Percentiles rank a stretch among this genome's conserved stretches.
Evolutionary conservation across 1,140 invertebrate species (phyloP).

Genomic region (Drosophila pandora): DNA sequence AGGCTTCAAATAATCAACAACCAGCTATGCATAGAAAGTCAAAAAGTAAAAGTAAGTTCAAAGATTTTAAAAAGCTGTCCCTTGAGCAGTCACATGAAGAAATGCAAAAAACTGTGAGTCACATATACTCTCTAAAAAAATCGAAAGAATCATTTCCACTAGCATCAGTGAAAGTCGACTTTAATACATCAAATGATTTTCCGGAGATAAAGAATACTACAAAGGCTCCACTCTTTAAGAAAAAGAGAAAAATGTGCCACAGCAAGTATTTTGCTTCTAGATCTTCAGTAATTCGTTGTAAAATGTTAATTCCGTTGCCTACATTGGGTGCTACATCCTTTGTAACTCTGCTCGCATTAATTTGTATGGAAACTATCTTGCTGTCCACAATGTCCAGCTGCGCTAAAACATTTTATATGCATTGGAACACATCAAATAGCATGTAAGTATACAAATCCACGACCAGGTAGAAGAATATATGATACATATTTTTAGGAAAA

Average conservation of each 20-base stretch:
- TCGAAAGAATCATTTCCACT: neutral
- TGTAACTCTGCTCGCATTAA: conserved; percentile 88
- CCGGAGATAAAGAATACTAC: conserved; percentile 1
- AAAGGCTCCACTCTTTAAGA: neutral
- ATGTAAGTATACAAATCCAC: conserved; percentile 85
- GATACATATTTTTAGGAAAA: no score
- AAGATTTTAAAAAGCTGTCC: neutral
- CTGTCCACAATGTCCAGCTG: conserved; percentile 90
- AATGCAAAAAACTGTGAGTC: neutral
- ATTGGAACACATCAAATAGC: conserved; percentile 94
- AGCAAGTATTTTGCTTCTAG: neutral
- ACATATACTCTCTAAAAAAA: conserved; percentile 1
- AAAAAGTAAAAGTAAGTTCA: conserved; percentile 59
- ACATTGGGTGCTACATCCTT: conserved; percentile 85
- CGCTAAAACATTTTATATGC: conserved; percentile 92
- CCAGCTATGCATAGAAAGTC: conserved; percentile 65
- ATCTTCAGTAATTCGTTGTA: conserved; percentile 27
- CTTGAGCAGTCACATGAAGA: neutral
- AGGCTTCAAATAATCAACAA: conserved; percentile 20
- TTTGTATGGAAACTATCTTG: conserved; percentile 91
- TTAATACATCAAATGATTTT: neutral
- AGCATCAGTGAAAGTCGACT: neutral
- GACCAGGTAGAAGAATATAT: no score
- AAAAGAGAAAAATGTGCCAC: conserved; percentile 7
- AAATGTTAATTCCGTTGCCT: conserved; percentile 71